phyloP scores from a whole-genome alignment of 2,113 vertebrate species.

The Narcine bancroftii region DNA sequence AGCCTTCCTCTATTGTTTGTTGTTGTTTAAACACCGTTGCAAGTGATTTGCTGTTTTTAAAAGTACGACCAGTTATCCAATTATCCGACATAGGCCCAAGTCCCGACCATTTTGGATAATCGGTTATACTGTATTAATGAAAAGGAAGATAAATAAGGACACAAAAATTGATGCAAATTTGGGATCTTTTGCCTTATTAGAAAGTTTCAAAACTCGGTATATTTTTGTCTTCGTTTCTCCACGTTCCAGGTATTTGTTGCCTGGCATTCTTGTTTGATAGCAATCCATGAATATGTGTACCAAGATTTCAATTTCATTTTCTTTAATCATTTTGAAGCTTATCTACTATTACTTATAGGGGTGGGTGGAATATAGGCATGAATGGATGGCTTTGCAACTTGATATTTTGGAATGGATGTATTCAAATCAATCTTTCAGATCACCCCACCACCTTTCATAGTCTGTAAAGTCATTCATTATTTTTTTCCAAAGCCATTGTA shows the following conservation, averaged over 20 bases:
- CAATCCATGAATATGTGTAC: neutral
- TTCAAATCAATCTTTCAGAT: neutral
- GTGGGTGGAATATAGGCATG: neutral
- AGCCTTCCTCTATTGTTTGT: too few species aligned
- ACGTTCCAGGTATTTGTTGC: neutral
- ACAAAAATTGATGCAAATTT: neutral
- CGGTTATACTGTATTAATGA: too few species aligned
- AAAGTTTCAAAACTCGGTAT: too few species aligned
- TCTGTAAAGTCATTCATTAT: too few species aligned
- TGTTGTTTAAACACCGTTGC: too few species aligned
- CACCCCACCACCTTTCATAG: too few species aligned
- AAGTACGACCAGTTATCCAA: too few species aligned
- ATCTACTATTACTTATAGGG: neutral
- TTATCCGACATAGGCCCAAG: too few species aligned
- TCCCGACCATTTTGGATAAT: too few species aligned
- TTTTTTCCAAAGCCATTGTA: neutral
- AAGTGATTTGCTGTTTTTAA: too few species aligned
- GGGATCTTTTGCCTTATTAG: too few species aligned
- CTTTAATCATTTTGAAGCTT: neutral
- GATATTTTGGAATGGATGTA: neutral
- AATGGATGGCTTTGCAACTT: neutral
- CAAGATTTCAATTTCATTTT: neutral
- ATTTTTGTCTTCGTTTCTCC: neutral
- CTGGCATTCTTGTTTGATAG: neutral
- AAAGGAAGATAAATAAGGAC: too few species aligned